A percentile compares a stretch with the other conserved stretches of the same genome.
Conservation (phyloP, 2,888 invertebrate genomes). For the Antheraea assamensis region DNA sequence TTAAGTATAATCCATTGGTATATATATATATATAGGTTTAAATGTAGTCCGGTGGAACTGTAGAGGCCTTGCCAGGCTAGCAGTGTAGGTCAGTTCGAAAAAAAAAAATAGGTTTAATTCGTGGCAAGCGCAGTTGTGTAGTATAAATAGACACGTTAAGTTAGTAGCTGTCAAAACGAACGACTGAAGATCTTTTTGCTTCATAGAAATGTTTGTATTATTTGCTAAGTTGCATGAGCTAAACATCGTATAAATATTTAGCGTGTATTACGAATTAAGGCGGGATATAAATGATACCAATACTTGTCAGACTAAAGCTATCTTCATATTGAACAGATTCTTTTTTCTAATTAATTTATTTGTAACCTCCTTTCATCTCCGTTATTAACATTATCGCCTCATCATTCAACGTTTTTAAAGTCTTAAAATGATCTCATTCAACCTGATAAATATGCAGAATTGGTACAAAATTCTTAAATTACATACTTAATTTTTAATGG, state of each 20-base stretch:
- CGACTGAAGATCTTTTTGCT: no score
- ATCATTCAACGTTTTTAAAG: not conserved
- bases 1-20: not conserved
- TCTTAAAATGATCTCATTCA: not conserved
- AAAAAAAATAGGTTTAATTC: no score
- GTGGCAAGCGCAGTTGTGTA: not conserved
- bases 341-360: not conserved
- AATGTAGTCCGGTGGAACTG: no score
- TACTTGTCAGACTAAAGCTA: not conserved
- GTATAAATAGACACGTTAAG: no score
- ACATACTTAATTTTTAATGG: conserved; percentile 31
- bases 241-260: no score
- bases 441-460: conserved; percentile 37
- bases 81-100: no score
- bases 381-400: not conserved
- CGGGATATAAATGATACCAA: not conserved
- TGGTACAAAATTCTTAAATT: conserved; percentile 32
- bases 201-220: no score
- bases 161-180: not conserved
- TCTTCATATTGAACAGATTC: not conserved
- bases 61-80: no score
- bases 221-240: no score
- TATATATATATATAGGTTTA: no score
- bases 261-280: not conserved
- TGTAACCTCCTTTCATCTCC: not conserved